These are phyloP conservation scores for Coelopa frigida DNA, from an alignment of 1,140 invertebrate genomes.

Conservation along the genomic window DNA sequence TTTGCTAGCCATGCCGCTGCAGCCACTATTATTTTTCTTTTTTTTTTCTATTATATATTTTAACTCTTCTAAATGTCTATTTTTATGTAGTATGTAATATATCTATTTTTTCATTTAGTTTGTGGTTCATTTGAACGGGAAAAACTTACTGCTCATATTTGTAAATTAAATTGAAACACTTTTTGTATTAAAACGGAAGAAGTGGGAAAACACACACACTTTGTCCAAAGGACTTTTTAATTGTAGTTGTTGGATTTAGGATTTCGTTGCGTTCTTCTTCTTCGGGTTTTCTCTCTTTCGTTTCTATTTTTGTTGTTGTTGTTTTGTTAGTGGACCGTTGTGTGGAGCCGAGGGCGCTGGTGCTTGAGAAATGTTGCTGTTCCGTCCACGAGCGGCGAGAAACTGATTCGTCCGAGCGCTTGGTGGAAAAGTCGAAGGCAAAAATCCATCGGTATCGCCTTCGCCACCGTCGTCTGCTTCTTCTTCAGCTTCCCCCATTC, in stretches of 20 bases:
- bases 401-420: slow-evolving; percentile 11
- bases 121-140: slow-evolving; percentile 1
- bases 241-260: slow-evolving; percentile 2
- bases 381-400: slow-evolving; percentile 16
- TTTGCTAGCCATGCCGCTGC: slow-evolving; percentile 10
- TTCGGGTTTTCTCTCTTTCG: slow-evolving; percentile 5
- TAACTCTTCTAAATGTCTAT: slow-evolving; percentile 7
- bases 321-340: not conserved
- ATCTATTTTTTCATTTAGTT: slow-evolving; percentile 5
- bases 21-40: not conserved
- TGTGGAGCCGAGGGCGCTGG: not conserved
- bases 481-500: not conserved
- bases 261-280: slow-evolving; percentile 9
- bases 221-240: not conserved
- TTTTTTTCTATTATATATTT: slow-evolving; percentile 4
- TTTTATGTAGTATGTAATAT: not conserved
- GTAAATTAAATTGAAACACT: not conserved
- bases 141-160: slow-evolving; percentile 20
- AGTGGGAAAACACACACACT: not conserved
- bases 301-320: slow-evolving; percentile 3
- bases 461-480: not conserved
- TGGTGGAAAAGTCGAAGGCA: slow-evolving; percentile 5
- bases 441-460: not conserved
- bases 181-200: not conserved
- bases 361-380: slow-evolving; percentile 12